Conservation (phyloP, 2,113 vertebrate genomes). For the Eleginops maclovinus region DNA sequence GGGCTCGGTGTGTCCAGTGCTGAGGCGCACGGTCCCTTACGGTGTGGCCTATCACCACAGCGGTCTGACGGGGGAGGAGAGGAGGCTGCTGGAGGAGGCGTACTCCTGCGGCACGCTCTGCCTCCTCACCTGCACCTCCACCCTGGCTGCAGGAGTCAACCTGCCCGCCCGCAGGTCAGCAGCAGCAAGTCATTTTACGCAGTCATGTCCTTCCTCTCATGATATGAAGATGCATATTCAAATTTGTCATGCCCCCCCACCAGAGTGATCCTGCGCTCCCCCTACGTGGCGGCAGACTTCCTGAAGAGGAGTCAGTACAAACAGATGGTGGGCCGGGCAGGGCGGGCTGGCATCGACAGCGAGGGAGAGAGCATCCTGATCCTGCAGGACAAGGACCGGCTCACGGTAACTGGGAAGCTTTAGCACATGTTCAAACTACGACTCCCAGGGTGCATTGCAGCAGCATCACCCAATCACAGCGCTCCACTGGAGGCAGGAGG, state of each 20-base stretch:
- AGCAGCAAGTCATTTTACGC: not conserved
- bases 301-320: conserved; percentile 95
- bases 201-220: too few species aligned
- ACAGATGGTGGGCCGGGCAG: conserved; percentile 96
- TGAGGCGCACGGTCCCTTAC: conserved; percentile 88
- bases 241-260: too few species aligned
- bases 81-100: conserved; percentile 92
- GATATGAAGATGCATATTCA: too few species aligned
- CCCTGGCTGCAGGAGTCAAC: conserved; percentile 95
- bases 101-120: conserved; percentile 91
- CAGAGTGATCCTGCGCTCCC: conserved; percentile 95
- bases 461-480: not conserved
- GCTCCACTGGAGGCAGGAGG: not conserved
- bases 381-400: conserved; percentile 90
- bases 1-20: conserved; percentile 89
- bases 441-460: not conserved
- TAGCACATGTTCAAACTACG: not conserved
- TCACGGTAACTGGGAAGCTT: conserved; percentile 78
- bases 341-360: conserved; percentile 93
- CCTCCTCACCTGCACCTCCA: conserved; percentile 95
- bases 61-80: conserved; percentile 92
- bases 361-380: conserved; percentile 95
- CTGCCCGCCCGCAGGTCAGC: conserved; percentile 93
- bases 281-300: conserved; percentile 91
- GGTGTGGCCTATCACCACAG: conserved; percentile 97